These are phyloP conservation scores for Acromyrmex echinatior DNA, from an alignment of 1,140 invertebrate genomes.

Conservation along the genomic window DNA sequence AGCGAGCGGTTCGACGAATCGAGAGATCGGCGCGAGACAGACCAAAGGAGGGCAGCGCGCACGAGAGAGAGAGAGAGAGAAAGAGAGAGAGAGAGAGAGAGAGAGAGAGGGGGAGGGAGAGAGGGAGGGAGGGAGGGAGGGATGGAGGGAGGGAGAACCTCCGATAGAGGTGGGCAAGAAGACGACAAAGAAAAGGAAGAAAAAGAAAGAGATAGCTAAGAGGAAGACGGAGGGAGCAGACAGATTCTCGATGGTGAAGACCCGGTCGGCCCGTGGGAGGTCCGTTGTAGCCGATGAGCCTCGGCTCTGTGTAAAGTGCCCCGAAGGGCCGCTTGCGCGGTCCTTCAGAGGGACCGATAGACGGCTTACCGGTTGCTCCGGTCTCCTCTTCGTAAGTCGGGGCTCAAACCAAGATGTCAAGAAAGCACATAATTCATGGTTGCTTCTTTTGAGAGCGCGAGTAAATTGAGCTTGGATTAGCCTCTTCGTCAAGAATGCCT, in stretches of 20 bases:
- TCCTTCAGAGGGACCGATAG: constrained; percentile 76
- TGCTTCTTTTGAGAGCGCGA: constrained; percentile 44
- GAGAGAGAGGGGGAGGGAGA: too few relatives aligned
- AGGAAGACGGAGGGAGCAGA: constrained; percentile 67
- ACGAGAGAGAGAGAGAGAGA: too few relatives aligned
- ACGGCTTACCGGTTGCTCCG: constrained; percentile 65
- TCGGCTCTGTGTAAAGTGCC: constrained; percentile 84
- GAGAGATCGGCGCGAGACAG: constrained; percentile 12
- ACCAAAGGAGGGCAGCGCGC: not conserved
- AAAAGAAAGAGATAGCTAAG: constrained; percentile 52
- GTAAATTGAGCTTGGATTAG: constrained; percentile 41
- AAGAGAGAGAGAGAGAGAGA: too few relatives aligned
- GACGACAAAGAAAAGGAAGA: constrained; percentile 28
- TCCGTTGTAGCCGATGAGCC: constrained; percentile 81
- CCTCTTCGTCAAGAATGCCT: not conserved
- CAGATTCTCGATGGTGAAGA: constrained; percentile 74
- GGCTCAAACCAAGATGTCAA: constrained; percentile 78
- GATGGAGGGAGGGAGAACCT: too few relatives aligned
- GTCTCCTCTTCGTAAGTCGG: constrained; percentile 29
- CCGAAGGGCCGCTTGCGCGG: constrained; percentile 79
- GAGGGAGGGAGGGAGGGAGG: too few relatives aligned
- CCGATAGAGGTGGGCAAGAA: constrained; percentile 7
- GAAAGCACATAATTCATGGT: constrained; percentile 78
- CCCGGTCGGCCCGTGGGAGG: constrained; percentile 82
- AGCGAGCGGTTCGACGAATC: constrained; percentile 53